phyloP scores from a whole-genome alignment of 2,888 invertebrate genomes.

The Ephialtes manifestator region DNA sequence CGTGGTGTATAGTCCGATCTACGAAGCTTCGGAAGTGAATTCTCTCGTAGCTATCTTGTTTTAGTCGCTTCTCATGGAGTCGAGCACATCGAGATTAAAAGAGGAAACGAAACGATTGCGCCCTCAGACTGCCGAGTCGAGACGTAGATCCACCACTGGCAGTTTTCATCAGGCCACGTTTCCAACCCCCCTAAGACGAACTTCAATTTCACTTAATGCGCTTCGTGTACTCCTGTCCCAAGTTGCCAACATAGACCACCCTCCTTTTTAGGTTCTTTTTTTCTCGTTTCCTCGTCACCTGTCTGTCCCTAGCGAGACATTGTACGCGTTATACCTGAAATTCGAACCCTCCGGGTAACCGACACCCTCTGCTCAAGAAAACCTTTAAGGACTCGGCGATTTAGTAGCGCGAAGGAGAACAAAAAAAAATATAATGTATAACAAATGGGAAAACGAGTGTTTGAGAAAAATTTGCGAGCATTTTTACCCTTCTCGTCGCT shows the following conservation, averaged over 20 bases:
- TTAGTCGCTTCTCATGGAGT: constrained; percentile 1
- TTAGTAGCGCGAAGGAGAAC: neutral
- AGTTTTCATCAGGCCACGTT: constrained; percentile 73
- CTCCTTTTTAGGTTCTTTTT: neutral
- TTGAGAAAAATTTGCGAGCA: constrained; percentile 32
- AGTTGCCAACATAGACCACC: constrained; percentile 26
- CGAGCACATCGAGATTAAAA: constrained; percentile 73
- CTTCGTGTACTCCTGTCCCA: constrained; percentile 28
- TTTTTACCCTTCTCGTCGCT: constrained; percentile 21
- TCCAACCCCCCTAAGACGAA: constrained; percentile 51
- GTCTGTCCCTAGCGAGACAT: neutral
- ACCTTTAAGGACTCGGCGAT: neutral
- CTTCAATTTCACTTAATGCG: constrained; percentile 77
- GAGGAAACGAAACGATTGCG: constrained; percentile 72
- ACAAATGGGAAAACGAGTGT: constrained; percentile 4
- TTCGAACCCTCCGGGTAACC: constrained; percentile 18
- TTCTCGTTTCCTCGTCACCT: neutral
- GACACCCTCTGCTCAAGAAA: neutral
- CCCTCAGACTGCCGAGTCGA: constrained; percentile 64
- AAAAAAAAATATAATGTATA: constrained; percentile 8
- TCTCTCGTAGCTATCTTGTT: constrained; percentile 21
- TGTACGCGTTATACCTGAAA: constrained; percentile 1
- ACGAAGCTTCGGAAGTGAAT: constrained; percentile 6
- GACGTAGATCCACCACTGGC: constrained; percentile 67
- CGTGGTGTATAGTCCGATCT: constrained; percentile 8